phyloP scores from a whole-genome alignment of 1,140 invertebrate species.

The Oppia nitens region DNA sequence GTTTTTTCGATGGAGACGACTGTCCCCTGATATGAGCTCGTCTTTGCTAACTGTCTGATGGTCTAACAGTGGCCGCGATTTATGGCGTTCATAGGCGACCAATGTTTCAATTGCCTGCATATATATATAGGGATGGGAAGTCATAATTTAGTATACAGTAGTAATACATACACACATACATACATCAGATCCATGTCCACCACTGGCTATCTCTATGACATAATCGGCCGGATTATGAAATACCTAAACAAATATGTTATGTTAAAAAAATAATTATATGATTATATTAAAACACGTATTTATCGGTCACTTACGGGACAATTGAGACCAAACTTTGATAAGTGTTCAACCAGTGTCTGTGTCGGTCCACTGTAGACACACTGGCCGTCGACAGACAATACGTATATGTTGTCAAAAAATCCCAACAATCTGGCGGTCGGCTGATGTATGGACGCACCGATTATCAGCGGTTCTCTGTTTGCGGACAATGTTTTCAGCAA shows the following conservation, averaged over 20 bases:
- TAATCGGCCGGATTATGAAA: constrained; percentile 19
- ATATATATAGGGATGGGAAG: no score
- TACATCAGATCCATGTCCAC: constrained; percentile 15
- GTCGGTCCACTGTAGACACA: constrained; percentile 69
- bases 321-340: constrained; percentile 4
- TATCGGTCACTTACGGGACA: no score
- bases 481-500: constrained; percentile 57
- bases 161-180: no score
- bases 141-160: no score
- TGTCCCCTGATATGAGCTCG: no score
- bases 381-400: constrained; percentile 63
- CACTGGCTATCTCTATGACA: constrained; percentile 17
- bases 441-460: constrained; percentile 93
- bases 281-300: no score
- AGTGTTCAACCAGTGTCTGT: constrained; percentile 1
- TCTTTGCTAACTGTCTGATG: no score
- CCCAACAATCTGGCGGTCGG: constrained; percentile 86
- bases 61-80: constrained; percentile 4
- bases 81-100: not conserved
- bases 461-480: constrained; percentile 25
- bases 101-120: constrained; percentile 15
- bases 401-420: constrained; percentile 81
- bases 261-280: no score
- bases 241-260: no score
- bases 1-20: no score